Evolutionary conservation across 2,797 vertebrate species (phyloP).

Genomic region (Anguilla marmorata): DNA sequence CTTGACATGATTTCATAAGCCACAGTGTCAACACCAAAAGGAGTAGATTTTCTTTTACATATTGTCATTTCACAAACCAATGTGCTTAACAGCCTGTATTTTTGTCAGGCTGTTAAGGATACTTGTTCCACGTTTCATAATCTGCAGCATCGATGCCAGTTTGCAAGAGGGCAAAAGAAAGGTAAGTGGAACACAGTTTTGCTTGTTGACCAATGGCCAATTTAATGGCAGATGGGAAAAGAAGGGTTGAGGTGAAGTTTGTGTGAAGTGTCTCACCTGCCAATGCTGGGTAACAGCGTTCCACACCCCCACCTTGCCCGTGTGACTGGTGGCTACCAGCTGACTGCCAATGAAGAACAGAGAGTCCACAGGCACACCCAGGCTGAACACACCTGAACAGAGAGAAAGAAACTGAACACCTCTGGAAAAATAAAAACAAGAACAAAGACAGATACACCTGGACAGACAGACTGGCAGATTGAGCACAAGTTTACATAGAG

Average conservation of each 20-base stretch:
- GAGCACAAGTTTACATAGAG: neutral
- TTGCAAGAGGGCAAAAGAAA: neutral
- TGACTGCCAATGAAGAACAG: constrained; percentile 99
- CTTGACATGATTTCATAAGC: neutral
- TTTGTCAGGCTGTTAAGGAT: neutral
- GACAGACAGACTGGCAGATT: neutral
- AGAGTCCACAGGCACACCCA: constrained; percentile 92
- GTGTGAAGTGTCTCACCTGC: constrained; percentile 75
- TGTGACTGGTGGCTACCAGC: constrained; percentile 95
- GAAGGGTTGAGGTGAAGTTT: too few relatives aligned
- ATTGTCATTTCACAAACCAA: neutral
- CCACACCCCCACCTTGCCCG: constrained; percentile 98
- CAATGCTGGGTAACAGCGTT: constrained; percentile 98
- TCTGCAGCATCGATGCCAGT: neutral
- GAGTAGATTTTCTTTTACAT: neutral
- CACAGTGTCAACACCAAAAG: neutral
- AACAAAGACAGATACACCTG: neutral
- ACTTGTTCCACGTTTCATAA: neutral
- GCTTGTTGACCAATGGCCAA: neutral
- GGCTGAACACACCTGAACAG: constrained; percentile 77
- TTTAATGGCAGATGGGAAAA: neutral
- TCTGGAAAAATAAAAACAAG: neutral
- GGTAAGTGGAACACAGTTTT: neutral
- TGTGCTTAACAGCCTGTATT: neutral
- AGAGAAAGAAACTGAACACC: constrained; percentile 66